Conservation (phyloP, 2,888 invertebrate genomes). For the Drosophila birchii region DNA sequence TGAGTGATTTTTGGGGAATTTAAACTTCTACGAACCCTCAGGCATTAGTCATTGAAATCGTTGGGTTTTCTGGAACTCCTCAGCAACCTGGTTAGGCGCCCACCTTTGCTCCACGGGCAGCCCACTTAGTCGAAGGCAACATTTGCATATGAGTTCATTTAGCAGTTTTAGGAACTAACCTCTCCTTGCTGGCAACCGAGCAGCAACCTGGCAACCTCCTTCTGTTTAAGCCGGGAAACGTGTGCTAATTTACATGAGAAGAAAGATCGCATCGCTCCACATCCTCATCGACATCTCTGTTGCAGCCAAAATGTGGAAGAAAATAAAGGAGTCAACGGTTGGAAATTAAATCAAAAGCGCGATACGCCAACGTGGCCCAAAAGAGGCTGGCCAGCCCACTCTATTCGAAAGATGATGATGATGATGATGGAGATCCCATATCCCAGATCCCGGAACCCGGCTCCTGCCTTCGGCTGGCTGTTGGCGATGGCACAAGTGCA, state of each 20-base stretch:
- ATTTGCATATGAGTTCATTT: slow-evolving; percentile 81
- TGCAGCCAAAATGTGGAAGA: slow-evolving; percentile 24
- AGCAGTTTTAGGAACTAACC: slow-evolving; percentile 74
- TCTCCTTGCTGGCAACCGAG: slow-evolving; percentile 42
- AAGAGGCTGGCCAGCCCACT: slow-evolving; percentile 65
- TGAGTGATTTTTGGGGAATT: slow-evolving; percentile 50
- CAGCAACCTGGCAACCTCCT: slow-evolving; percentile 54
- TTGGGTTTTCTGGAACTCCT: background rate
- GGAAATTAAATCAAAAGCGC: slow-evolving; percentile 77
- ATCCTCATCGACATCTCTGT: slow-evolving; percentile 75
- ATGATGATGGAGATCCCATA: slow-evolving; percentile 56
- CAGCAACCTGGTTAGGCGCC: slow-evolving; percentile 14
- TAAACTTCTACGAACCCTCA: slow-evolving; percentile 25
- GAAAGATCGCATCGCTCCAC: slow-evolving; percentile 68
- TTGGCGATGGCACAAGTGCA: slow-evolving; percentile 81
- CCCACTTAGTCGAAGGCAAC: slow-evolving; percentile 68
- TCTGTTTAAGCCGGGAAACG: slow-evolving; percentile 72
- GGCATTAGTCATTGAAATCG: slow-evolving; percentile 42
- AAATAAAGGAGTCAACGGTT: slow-evolving; percentile 51
- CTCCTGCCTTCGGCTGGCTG: slow-evolving; percentile 22
- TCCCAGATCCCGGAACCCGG: slow-evolving; percentile 20
- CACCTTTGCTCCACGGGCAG: slow-evolving; percentile 53
- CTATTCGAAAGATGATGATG: slow-evolving; percentile 64
- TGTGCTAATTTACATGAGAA: slow-evolving; percentile 79
- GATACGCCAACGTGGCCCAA: slow-evolving; percentile 77